Evolutionary conservation across 2,797 vertebrate species (phyloP).

Genomic region (Notoglanidium macrostoma): DNA sequence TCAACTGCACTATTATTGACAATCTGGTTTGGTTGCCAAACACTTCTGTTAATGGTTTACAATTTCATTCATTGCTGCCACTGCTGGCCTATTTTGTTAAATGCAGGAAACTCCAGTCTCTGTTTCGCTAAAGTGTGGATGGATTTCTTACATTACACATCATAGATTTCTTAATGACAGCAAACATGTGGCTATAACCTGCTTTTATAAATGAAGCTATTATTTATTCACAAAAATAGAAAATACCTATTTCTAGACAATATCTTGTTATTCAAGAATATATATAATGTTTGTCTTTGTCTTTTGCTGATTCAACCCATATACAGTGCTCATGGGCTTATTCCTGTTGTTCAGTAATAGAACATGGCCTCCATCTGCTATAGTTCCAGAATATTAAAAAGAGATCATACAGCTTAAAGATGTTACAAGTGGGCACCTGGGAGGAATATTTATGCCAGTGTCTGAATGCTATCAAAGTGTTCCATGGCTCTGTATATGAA

Average conservation of each 20-base stretch:
- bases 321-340: not conserved
- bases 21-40: conserved; percentile 15
- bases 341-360: not conserved
- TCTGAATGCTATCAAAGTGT: not conserved
- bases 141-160: not conserved
- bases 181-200: not conserved
- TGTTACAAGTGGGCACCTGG: not conserved
- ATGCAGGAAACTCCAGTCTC: conserved; percentile 13
- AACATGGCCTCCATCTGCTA: not conserved
- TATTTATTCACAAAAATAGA: not conserved
- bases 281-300: not conserved
- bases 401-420: conserved; percentile 1
- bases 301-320: not conserved
- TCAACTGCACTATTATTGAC: not conserved
- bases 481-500: not conserved
- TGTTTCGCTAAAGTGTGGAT: not conserved
- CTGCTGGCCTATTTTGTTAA: conserved; percentile 32
- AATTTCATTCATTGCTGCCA: conserved; percentile 49
- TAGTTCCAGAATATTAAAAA: not conserved
- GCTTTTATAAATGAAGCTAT: not conserved
- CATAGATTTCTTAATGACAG: not conserved
- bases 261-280: not conserved
- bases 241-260: not conserved
- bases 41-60: not conserved
- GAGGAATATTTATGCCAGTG: not conserved